A percentile compares a stretch with the other conserved stretches of the same genome.
Conservation (phyloP, 2,888 invertebrate genomes). For the Sthenelais limicola region DNA sequence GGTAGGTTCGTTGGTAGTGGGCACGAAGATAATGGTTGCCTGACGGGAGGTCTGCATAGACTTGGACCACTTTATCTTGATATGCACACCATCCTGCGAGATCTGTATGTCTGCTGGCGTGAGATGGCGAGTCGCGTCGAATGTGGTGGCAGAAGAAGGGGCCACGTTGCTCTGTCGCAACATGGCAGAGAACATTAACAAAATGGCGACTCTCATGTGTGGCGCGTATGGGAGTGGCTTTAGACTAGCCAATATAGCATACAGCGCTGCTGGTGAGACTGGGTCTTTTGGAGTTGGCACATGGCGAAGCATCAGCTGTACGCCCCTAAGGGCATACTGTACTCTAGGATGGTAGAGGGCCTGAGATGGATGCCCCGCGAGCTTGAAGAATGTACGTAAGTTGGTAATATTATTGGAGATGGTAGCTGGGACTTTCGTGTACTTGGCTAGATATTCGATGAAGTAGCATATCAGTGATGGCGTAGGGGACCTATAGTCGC, state of each 20-base stretch:
- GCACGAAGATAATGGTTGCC: background rate
- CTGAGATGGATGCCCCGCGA: background rate
- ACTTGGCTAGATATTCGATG: too few relatives aligned
- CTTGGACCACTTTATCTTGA: background rate
- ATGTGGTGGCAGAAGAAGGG: background rate
- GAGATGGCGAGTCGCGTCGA: background rate
- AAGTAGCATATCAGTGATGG: too few relatives aligned
- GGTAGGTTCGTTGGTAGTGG: background rate
- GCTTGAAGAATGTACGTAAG: too few relatives aligned
- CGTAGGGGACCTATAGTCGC: too few relatives aligned
- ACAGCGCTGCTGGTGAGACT: background rate
- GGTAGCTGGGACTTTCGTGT: too few relatives aligned
- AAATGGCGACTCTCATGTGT: background rate
- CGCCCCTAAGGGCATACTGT: background rate
- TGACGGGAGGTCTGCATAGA: background rate
- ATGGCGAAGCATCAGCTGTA: background rate
- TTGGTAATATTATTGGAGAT: too few relatives aligned
- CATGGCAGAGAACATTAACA: background rate
- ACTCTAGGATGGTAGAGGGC: background rate
- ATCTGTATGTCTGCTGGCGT: background rate
- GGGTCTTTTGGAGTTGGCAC: background rate
- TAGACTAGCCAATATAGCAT: background rate
- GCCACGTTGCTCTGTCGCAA: background rate
- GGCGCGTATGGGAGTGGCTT: background rate
- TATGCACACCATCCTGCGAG: background rate